phyloP scores from a whole-genome alignment of 2,113 vertebrate species.

The Cariama cristata region DNA sequence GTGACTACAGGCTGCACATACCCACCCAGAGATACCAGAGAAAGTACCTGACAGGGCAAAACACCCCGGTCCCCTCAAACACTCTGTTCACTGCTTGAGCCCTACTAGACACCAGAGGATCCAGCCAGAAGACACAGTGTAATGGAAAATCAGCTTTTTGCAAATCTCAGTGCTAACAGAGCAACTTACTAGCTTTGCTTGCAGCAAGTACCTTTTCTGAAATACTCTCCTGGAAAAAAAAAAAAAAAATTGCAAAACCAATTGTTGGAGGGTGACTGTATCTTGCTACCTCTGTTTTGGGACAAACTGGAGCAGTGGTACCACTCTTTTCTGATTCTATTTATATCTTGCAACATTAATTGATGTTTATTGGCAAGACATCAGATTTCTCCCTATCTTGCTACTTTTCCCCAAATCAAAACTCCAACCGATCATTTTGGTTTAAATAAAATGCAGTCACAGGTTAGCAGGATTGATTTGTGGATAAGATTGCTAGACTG shows the following conservation, averaged over 20 bases:
- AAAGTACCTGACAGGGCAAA: neutral
- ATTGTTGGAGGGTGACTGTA: neutral
- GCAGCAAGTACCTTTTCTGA: neutral
- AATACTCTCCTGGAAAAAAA: neutral
- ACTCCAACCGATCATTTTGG: slow-evolving; percentile 1
- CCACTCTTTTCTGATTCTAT: neutral
- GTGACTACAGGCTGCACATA: neutral
- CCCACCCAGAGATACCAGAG: neutral
- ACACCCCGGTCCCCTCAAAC: neutral
- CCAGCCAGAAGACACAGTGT: neutral
- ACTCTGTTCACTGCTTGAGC: neutral
- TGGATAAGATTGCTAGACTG: neutral
- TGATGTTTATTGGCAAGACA: slow-evolving; percentile 1
- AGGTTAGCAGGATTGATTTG: neutral
- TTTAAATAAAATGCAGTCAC: slow-evolving; percentile 14
- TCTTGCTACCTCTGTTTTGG: accelerated
- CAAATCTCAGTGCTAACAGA: slow-evolving; percentile 4
- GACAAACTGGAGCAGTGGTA: neutral
- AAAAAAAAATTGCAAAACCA: neutral
- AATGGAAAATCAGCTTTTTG: slow-evolving; percentile 20
- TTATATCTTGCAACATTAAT: neutral
- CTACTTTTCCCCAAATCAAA: slow-evolving; percentile 15
- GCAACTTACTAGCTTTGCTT: slow-evolving; percentile 9
- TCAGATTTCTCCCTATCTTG: neutral
- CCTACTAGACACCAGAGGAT: neutral